Conservation (phyloP, 1,140 invertebrate genomes). For the Anastrepha obliqua region DNA sequence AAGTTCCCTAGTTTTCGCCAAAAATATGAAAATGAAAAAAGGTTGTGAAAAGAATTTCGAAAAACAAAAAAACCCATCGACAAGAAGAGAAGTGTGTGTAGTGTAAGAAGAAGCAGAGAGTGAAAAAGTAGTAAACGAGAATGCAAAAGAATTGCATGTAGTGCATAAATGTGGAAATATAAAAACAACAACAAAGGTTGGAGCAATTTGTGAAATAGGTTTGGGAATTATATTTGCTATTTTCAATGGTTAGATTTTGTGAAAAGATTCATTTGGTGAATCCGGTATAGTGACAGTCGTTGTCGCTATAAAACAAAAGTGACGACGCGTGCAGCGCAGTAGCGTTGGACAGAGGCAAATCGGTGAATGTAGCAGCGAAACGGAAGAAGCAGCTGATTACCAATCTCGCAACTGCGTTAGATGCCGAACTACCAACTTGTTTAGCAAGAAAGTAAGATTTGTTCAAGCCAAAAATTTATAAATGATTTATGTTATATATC, state of each 20-base stretch:
- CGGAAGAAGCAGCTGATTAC: slow-evolving; percentile 22
- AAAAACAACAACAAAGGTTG: background rate
- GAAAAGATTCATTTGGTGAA: background rate
- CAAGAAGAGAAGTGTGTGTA: background rate
- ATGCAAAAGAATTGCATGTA: slow-evolving; percentile 4
- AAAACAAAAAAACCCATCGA: background rate
- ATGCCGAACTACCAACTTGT: background rate
- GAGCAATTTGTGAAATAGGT: background rate
- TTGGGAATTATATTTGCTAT: background rate
- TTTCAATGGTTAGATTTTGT: background rate
- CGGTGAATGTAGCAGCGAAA: background rate
- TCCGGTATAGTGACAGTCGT: background rate
- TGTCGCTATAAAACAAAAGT: background rate
- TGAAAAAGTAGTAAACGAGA: background rate
- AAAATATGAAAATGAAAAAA: slow-evolving; percentile 42
- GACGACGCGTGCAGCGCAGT: background rate
- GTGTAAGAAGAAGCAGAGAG: slow-evolving; percentile 11
- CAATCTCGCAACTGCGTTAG: background rate
- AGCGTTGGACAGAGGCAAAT: background rate
- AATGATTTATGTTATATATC: background rate
- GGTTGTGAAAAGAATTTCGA: slow-evolving; percentile 28
- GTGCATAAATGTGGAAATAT: background rate
- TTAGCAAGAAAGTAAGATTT: background rate
- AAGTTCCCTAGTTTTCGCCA: background rate
- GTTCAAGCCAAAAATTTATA: background rate